Evolutionary conservation across 2,888 invertebrate genomes (phyloP).

Genomic region (Griposia aprilina): DNA sequence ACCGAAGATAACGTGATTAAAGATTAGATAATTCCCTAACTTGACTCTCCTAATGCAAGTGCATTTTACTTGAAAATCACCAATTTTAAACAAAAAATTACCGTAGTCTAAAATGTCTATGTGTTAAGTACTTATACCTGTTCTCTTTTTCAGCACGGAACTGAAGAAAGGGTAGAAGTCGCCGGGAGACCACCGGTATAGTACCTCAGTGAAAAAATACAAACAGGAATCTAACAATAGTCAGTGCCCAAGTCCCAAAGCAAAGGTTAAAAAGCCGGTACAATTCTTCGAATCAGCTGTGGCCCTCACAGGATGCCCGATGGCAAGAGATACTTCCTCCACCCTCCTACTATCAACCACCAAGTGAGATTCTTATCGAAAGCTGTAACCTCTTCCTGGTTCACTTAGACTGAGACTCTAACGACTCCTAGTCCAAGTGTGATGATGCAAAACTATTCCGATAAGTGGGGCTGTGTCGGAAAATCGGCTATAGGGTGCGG

Average conservation of each 20-base stretch:
- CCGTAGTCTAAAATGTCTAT: background rate
- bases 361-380: background rate
- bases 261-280: background rate
- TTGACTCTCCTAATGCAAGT: background rate
- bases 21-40: background rate
- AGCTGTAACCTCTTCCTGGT: too few species aligned
- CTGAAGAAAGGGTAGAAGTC: background rate
- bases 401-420: background rate
- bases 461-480: background rate
- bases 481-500: background rate
- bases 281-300: background rate
- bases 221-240: background rate
- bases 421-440: background rate
- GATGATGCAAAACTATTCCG: background rate
- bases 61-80: too few species aligned
- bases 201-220: background rate
- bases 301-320: background rate
- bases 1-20: background rate
- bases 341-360: background rate
- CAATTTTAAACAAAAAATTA: background rate
- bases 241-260: background rate
- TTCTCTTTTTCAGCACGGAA: background rate
- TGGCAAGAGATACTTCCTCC: constrained; percentile 1
- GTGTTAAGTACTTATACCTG: background rate
- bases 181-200: background rate